Evolutionary conservation across 2,888 invertebrate genomes (phyloP), one percentile per base, ranked within the genome.

Genomic region (Branchinecta sandiegonensis): DNA sequence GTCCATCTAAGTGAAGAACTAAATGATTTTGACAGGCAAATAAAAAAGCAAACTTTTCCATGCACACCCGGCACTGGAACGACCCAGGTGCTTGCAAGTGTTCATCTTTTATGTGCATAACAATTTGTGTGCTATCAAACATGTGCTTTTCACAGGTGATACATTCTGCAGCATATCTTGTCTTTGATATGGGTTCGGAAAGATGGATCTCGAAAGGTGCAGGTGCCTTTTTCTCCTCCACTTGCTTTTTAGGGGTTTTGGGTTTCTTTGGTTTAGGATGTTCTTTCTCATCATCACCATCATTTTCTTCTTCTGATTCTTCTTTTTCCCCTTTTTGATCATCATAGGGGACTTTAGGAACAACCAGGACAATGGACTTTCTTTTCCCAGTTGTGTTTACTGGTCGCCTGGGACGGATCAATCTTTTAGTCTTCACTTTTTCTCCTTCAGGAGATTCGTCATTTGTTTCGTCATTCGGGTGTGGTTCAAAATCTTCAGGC

Each of bases 101-200:
- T 23, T 56, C 63, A 56, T 56, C 63, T 23, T 56, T 56, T 17
- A 56, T 56, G 10, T 56, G 63, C 63, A 56, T 56, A 56, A 56
- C 63, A 56, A 56, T 56, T 56, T 56, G 63, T 56, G 63, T 56
- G 23, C 63, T 56, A 56, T 56, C 63, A 56, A 56, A 56, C 63
- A 56, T 56, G 23, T 56, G 23, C 23, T 56, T 56, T 56, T 56
- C 63, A 10, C 63, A 56, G 63, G 63, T 56, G 23, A 56, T 56
- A 56, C 63, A 56, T 23, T 56, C 63, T 10, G 63, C 63, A 17
- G 63, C 23, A 10, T 56, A 56, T 10, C 63, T 56, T 10, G 63
- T 56, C 12, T 56, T 56, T 56, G 63, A 56, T 56, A 23, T 56
- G 9, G 63, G 63, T 23, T 56, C 63, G n/a, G 63, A 56, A 56